Percentiles rank a stretch among this genome's conserved stretches.
phyloP scores from a whole-genome alignment of 2,888 invertebrate genomes.

The Phaonia tiefii region DNA sequence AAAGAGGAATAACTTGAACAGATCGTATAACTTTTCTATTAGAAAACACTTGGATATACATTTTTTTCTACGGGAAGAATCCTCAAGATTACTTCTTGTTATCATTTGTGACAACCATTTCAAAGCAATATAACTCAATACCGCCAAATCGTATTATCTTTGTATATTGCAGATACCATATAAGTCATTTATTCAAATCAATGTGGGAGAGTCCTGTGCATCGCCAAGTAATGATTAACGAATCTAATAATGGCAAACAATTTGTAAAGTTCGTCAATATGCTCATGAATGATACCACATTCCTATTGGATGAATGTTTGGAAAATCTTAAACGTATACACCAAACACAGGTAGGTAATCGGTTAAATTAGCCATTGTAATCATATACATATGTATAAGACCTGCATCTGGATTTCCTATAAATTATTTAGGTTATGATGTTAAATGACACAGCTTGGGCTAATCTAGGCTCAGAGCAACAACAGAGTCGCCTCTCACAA shows the following conservation, averaged over 20 bases:
- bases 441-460: slow-evolving; percentile 86
- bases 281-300: slow-evolving; percentile 99
- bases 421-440: slow-evolving; percentile 82
- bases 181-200: slow-evolving; percentile 96
- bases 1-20: no score
- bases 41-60: no score
- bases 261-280: slow-evolving; percentile 98
- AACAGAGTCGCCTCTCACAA: slow-evolving; percentile 89
- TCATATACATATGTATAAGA: no score
- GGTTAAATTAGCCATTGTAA: neutral
- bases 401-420: neutral
- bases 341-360: slow-evolving; percentile 87
- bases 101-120: no score
- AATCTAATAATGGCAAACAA: slow-evolving; percentile 94
- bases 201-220: slow-evolving; percentile 97
- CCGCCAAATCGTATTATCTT: no score
- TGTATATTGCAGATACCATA: slow-evolving; percentile 88
- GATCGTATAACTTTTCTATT: no score
- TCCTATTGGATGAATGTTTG: slow-evolving; percentile 96
- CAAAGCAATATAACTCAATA: no score
- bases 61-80: no score
- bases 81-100: no score
- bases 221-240: slow-evolving; percentile 91
- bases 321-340: slow-evolving; percentile 94
- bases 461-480: slow-evolving; percentile 85